Conservation (phyloP, 2,888 invertebrate species). For the Pachliopta kotzebuea region DNA sequence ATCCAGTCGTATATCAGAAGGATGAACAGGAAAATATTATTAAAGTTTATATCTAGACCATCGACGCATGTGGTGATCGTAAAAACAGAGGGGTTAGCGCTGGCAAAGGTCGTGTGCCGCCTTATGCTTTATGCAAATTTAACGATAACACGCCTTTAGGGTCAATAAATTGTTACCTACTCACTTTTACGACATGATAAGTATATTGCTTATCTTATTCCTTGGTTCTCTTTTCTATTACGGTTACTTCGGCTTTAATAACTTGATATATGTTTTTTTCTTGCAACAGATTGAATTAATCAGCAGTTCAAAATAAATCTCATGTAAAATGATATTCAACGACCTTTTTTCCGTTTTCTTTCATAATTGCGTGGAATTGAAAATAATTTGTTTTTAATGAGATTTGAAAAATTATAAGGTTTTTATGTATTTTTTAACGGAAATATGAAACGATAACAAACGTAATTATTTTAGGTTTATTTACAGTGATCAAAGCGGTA, state of each 20-base stretch:
- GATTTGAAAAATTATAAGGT: too few relatives aligned
- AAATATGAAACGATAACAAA: too few relatives aligned
- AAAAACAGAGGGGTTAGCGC: conserved; percentile 62
- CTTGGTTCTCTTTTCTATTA: conserved; percentile 48
- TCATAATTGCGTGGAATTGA: too few relatives aligned
- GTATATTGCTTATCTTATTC: conserved; percentile 66
- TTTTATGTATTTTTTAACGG: too few relatives aligned
- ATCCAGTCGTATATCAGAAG: conserved; percentile 24
- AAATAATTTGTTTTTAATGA: too few relatives aligned
- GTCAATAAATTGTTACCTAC: conserved; percentile 76
- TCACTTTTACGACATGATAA: conserved; percentile 74
- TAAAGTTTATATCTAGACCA: conserved; percentile 44
- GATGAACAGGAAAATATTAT: conserved; percentile 39
- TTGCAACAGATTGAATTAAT: conserved; percentile 50
- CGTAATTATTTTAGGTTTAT: too few relatives aligned
- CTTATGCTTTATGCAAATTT: conserved; percentile 71
- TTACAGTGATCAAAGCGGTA: too few relatives aligned
- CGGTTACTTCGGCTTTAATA: conserved; percentile 47
- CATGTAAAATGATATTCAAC: background rate
- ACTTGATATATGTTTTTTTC: conserved; percentile 49
- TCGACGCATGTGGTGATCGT: conserved; percentile 54
- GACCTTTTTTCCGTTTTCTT: background rate
- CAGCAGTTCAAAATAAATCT: conserved; percentile 21
- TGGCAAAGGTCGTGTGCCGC: conserved; percentile 49
- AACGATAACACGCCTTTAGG: conserved; percentile 74